Evolutionary conservation across 2,888 invertebrate genomes (phyloP), one percentile per base, ranked within the genome.

Genomic region (Gastrophysa polygoni): DNA sequence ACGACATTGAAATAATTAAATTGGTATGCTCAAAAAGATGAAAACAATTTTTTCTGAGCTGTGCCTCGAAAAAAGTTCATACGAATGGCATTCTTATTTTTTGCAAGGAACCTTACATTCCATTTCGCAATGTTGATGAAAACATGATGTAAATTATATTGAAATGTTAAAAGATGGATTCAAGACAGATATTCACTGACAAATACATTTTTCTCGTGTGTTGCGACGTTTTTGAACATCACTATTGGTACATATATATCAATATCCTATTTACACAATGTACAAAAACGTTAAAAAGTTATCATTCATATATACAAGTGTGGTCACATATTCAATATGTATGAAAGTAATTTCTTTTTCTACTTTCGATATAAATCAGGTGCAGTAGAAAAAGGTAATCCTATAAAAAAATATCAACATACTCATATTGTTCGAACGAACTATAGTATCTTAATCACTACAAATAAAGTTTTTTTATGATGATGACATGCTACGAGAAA

Each of bases 261-360:
- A 54, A 21, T 34, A 43, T 43, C 24, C 10, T 71, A 69, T 69
- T 63, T 70, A 69, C 67, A 71, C 61, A 70, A 68, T 71, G 68
- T 71, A 71, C 57, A 57, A 54, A 57, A 24, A 59, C 67, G 34
- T 52, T 52, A 52, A 34, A 38, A 38, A 52, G 52, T 38, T 54
- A 44, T 73, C 65, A 17, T 28, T 52, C 20, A 20, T 75, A 73
- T 72, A 68, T 72, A 72, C 73, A 73, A 66, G 59, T 68, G 69
- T 68, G 68, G 68, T 71, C 71, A 75, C 74, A 75, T 74, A 74
- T 72, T 70, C 69, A 71, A 69, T 72, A 72, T 72, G 73, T 70
- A 73, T 70, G 71, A 66, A 69, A 47, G 34, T 57, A 28, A 71
- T 62, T 65, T 61, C 69, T 69, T 70, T 68, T 67, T 66, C 70